These are phyloP conservation scores for Oedothorax gibbosus DNA, from an alignment of 1,140 invertebrate species.

Conservation along the genomic window DNA sequence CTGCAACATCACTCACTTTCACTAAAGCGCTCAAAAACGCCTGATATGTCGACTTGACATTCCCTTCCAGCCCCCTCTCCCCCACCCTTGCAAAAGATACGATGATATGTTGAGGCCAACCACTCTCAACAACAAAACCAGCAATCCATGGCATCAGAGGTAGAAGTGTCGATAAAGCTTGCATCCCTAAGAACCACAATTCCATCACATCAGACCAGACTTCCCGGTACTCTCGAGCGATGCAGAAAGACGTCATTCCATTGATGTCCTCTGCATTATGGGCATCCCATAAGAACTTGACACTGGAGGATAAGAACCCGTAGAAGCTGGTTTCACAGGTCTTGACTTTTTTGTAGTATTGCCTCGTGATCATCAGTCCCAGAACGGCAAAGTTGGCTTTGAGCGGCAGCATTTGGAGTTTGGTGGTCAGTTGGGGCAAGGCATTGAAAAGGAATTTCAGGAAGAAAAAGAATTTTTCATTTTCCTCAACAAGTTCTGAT, in stretches of 20 bases:
- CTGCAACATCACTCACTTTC: slow-evolving; percentile 78
- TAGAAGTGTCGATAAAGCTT: slow-evolving; percentile 85
- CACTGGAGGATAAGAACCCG: slow-evolving; percentile 66
- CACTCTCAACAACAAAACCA: slow-evolving; percentile 89
- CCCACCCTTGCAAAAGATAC: slow-evolving; percentile 83
- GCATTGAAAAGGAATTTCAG: slow-evolving; percentile 89
- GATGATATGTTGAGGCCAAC: slow-evolving; percentile 90
- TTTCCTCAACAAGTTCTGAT: slow-evolving; percentile 82
- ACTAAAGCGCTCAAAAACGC: slow-evolving; percentile 87
- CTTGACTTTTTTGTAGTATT: slow-evolving; percentile 75
- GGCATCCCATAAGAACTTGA: slow-evolving; percentile 91
- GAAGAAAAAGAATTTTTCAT: slow-evolving; percentile 80
- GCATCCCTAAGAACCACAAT: slow-evolving; percentile 93
- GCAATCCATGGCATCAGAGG: slow-evolving; percentile 87
- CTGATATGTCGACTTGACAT: slow-evolving; percentile 89
- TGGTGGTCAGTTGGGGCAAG: slow-evolving; percentile 84
- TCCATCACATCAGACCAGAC: slow-evolving; percentile 90
- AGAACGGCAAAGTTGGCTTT: slow-evolving; percentile 86
- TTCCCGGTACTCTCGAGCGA: slow-evolving; percentile 86
- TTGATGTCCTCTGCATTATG: slow-evolving; percentile 85
- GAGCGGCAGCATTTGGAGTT: slow-evolving; percentile 84
- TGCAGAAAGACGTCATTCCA: slow-evolving; percentile 80
- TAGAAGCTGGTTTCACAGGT: slow-evolving; percentile 62
- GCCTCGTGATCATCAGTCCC: slow-evolving; percentile 84
- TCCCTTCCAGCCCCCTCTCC: slow-evolving; percentile 81